These are phyloP conservation scores for Glossophaga mutica DNA, from an alignment of 2,797 vertebrate genomes.

Conservation along the genomic window DNA sequence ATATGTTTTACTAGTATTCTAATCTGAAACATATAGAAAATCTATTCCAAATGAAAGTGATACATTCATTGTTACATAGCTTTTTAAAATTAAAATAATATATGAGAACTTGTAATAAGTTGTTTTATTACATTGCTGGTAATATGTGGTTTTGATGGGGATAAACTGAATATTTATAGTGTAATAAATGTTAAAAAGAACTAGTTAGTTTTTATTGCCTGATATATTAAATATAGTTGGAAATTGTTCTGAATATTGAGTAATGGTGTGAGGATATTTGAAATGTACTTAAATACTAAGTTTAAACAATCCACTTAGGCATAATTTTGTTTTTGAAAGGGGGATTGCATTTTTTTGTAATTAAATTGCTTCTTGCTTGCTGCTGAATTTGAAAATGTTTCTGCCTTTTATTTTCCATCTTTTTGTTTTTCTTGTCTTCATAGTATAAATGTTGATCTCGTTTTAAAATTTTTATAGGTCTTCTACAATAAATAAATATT, in stretches of 20 bases:
- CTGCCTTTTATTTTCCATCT: background rate
- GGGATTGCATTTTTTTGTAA: slow-evolving; percentile 25
- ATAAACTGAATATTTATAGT: slow-evolving; percentile 21
- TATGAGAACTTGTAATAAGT: background rate
- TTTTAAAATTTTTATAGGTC: background rate
- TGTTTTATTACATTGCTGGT: background rate
- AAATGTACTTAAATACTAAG: slow-evolving; percentile 20
- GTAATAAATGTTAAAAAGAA: background rate
- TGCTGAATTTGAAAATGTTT: slow-evolving; percentile 45
- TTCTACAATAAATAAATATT: slow-evolving; percentile 28
- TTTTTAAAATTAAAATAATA: slow-evolving; percentile 29
- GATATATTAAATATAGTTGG: background rate
- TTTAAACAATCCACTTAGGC: background rate
- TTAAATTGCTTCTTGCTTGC: slow-evolving; percentile 17
- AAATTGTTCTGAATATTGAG: background rate
- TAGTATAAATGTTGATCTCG: background rate
- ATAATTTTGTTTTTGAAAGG: slow-evolving; percentile 41
- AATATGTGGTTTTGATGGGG: slow-evolving; percentile 5
- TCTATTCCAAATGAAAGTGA: slow-evolving; percentile 12
- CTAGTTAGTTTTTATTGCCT: slow-evolving; percentile 22
- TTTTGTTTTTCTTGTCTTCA: slow-evolving; percentile 29
- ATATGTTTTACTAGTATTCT: background rate
- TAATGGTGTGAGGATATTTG: background rate
- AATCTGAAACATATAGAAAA: slow-evolving; percentile 32
- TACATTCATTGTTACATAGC: background rate